These are phyloP conservation scores for Drosophila pseudoananassae DNA, from an alignment of 1,140 invertebrate genomes.

Conservation along the genomic window DNA sequence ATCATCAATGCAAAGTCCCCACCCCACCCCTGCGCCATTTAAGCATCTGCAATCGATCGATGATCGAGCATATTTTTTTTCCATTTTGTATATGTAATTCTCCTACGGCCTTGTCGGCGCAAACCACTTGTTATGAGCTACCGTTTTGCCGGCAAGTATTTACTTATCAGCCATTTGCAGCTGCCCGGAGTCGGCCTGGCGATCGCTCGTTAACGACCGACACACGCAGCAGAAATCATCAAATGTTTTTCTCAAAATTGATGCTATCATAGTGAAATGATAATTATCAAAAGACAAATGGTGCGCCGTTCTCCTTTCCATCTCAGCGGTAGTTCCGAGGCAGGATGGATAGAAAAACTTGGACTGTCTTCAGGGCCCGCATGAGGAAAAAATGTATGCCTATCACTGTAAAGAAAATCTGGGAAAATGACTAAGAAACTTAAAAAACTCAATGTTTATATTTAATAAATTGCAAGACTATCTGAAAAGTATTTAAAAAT, in stretches of 20 bases:
- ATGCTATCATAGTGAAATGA: conserved; percentile 80
- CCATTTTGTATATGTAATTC: background rate
- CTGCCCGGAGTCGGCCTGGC: conserved; percentile 27
- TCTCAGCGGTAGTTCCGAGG: conserved; percentile 25
- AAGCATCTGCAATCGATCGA: conserved; percentile 43
- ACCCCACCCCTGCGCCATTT: background rate
- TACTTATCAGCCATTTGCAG: conserved; percentile 68
- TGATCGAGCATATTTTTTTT: conserved; percentile 59
- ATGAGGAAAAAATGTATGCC: background rate
- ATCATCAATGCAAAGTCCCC: conserved; percentile 5
- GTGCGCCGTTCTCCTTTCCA: conserved; percentile 52
- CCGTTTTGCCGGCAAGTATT: conserved; percentile 68
- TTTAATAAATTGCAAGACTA: no score
- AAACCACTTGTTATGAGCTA: conserved; percentile 45
- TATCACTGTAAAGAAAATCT: background rate
- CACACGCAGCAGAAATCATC: conserved; percentile 80
- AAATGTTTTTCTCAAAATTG: conserved; percentile 75
- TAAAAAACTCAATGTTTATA: no score
- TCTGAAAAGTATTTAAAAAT: no score
- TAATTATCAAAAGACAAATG: conserved; percentile 81
- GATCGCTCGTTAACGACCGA: conserved; percentile 71
- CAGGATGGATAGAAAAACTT: conserved; percentile 13
- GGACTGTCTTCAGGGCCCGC: background rate
- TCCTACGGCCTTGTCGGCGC: conserved; percentile 29
- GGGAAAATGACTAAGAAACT: no score